Evolutionary conservation across 2,888 invertebrate species (phyloP), one percentile per base, ranked within the genome.

Genomic region (Diabrotica balteata): DNA sequence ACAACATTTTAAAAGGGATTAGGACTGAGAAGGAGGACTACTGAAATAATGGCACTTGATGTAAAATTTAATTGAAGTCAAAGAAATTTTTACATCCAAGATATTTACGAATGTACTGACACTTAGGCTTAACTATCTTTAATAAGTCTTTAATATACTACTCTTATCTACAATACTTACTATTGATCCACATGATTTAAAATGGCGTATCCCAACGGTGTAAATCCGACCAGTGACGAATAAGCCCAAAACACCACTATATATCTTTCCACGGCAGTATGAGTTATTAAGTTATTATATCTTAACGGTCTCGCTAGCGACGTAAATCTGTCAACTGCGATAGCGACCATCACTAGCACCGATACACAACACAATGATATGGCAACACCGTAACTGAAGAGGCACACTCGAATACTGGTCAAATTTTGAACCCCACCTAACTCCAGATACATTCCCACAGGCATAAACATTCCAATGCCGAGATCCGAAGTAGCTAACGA

Each of bases 211-310:
- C 85, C 83, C 69, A 88, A 79, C 0, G 89, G 89, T 50, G 87
- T 84, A 72, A 87, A 86, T 2, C 89, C 88, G 5, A 89, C 85
- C 44, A 85, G 77, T 10, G 86, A 84, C 0, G 89, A 86, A 76
- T 88, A 89, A 43, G 87, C 80, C 89, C 89, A 90, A 73, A 88
- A 87, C 4, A 86, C 84, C 8, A 85, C 82, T 53, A 90, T 87
- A 77, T 88, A 87, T 67, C 87, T 81, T 73, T 87, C 86, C 63
- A 89, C 87, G 68, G 87, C 87, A 60, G 87, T 85, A 78, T 87
- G 87, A 1, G 89, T 90, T 72, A 90, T 88, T 70, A 89, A 85
- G 78, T 88, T 88, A 76, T 88, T 88, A 81, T 90, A 90, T 60
- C 88, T 83, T 58, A 90, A 82, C 0, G 90, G 90, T 68, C 88